Evolutionary conservation across 2,888 invertebrate species (phyloP).

Genomic region (Brassicogethes aeneus): DNA sequence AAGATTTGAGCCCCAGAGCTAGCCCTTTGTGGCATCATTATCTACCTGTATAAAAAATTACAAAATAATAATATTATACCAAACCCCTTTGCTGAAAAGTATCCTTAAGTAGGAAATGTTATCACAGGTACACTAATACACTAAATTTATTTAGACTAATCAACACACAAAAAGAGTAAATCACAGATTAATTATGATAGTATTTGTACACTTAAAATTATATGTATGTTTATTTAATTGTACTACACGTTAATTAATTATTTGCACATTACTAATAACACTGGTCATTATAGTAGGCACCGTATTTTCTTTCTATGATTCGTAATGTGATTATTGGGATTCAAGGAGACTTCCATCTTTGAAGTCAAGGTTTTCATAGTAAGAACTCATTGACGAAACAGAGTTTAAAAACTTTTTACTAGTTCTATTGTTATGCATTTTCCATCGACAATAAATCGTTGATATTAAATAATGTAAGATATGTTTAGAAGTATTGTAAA

Average conservation of each 20-base stretch:
- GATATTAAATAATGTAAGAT: no score
- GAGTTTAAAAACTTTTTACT: not conserved
- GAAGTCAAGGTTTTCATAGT: not conserved
- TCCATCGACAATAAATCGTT: no score
- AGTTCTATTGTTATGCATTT: not conserved
- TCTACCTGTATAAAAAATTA: slow-evolving; percentile 29
- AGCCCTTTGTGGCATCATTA: slow-evolving; percentile 31
- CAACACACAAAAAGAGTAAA: slow-evolving; percentile 12
- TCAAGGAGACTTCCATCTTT: slow-evolving; percentile 13
- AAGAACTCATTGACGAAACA: not conserved
- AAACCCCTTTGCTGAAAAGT: slow-evolving; percentile 23
- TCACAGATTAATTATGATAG: slow-evolving; percentile 13
- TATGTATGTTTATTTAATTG: no score
- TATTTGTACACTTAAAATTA: slow-evolving; percentile 1
- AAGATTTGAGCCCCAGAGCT: slow-evolving; percentile 26
- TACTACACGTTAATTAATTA: no score
- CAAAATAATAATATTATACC: slow-evolving; percentile 25
- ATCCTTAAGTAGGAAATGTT: slow-evolving; percentile 16
- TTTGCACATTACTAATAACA: no score
- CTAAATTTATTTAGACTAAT: slow-evolving; percentile 7
- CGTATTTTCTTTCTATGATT: slow-evolving; percentile 17
- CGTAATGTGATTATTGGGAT: slow-evolving; percentile 12
- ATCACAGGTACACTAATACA: slow-evolving; percentile 15
- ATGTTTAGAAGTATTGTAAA: no score
- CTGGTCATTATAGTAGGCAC: no score